These are phyloP conservation scores for Neotoma lepida DNA, from an alignment of 2,113 vertebrate species.

Conservation along the genomic window DNA sequence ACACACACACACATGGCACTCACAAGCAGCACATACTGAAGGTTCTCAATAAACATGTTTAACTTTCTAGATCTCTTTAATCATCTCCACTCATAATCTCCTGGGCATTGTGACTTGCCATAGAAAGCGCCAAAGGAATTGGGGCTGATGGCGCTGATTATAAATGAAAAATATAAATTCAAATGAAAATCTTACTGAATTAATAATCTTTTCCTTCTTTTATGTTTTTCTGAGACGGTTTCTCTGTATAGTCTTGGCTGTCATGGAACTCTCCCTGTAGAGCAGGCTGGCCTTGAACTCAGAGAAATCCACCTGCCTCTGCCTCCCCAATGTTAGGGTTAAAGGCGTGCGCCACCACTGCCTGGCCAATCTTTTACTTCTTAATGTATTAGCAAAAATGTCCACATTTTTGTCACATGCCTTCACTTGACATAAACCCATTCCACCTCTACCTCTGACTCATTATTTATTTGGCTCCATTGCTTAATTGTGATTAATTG, in stretches of 20 bases:
- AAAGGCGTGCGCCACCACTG: not conserved
- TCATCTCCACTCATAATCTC: not conserved
- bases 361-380: not conserved
- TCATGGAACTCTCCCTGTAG: no score
- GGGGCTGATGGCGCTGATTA: no score
- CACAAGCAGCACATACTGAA: not conserved
- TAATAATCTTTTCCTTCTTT: not conserved
- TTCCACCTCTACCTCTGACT: not conserved
- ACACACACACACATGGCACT: not conserved
- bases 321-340: no score
- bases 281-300: no score
- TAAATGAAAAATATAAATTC: no score
- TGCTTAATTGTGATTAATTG: not conserved
- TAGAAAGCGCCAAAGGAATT: not conserved
- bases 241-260: no score
- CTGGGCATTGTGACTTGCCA: not conserved
- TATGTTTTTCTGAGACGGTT: no score
- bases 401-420: not conserved
- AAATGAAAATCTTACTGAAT: not conserved
- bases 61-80: not conserved
- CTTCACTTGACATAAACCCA: not conserved
- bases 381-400: not conserved
- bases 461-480: not conserved
- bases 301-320: no score
- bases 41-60: not conserved